Conservation (phyloP, 2,888 invertebrate species). For the Orthonevra nobilis region DNA sequence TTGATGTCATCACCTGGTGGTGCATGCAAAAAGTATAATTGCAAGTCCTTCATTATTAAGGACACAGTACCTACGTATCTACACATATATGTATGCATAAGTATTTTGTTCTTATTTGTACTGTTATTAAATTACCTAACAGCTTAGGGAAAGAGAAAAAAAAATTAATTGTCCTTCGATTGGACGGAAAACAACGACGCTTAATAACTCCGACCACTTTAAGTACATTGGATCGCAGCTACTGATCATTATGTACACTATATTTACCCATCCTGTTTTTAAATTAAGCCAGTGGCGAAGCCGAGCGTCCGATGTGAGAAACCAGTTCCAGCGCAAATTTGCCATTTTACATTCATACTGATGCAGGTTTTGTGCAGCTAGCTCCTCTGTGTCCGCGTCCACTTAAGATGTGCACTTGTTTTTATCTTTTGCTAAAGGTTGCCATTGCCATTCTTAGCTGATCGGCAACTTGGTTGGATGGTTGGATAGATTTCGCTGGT, state of each 20-base stretch:
- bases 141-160: constrained; percentile 38
- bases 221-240: constrained; percentile 64
- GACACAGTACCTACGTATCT: constrained; percentile 26
- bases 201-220: constrained; percentile 50
- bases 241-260: constrained; percentile 64
- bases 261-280: constrained; percentile 59
- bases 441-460: constrained; percentile 62
- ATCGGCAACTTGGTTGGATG: constrained; percentile 64
- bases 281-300: constrained; percentile 53
- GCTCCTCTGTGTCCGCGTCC: constrained; percentile 43
- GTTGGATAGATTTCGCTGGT: constrained; percentile 59
- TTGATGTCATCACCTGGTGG: constrained; percentile 64
- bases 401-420: constrained; percentile 69
- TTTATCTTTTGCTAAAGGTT: constrained; percentile 65
- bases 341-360: constrained; percentile 30
- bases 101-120: constrained; percentile 47
- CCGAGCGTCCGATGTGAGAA: constrained; percentile 23
- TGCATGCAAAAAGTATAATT: constrained; percentile 55
- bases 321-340: constrained; percentile 58
- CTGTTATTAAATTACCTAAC: constrained; percentile 64
- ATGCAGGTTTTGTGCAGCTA: neutral
- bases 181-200: constrained; percentile 6
- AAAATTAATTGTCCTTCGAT: constrained; percentile 45
- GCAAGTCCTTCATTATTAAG: constrained; percentile 46
- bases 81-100: neutral